A percentile compares a stretch with the other conserved stretches of the same genome.
These are phyloP conservation scores for Chamaetylas fuelleborni DNA, from an alignment of 2,113 vertebrate genomes.

Conservation along the genomic window DNA sequence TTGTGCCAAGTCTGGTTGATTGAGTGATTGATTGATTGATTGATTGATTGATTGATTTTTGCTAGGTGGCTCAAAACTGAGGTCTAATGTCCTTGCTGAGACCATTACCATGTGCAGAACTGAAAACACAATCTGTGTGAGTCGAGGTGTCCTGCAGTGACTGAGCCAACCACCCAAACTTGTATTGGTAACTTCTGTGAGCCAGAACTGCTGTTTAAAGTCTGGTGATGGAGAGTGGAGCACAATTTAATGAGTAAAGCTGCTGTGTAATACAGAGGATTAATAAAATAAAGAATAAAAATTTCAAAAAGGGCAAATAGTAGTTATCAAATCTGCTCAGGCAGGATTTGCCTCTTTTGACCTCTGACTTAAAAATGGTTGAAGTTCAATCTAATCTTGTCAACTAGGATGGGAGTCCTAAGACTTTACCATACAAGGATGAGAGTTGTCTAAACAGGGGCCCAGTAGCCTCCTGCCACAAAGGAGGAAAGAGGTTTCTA, in stretches of 20 bases:
- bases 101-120: not conserved
- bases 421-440: not conserved
- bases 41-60: not conserved
- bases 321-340: not conserved
- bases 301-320: not conserved
- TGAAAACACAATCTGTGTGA: not conserved
- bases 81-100: not conserved
- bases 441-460: not conserved
- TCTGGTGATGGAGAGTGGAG: not conserved
- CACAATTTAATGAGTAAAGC: not conserved
- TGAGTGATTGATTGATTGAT: not conserved
- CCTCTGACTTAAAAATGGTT: not conserved
- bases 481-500: not conserved
- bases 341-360: not conserved
- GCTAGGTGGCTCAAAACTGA: not conserved
- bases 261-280: not conserved
- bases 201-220: not conserved
- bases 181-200: not conserved
- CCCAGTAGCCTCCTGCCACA: not conserved
- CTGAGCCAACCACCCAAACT: not conserved
- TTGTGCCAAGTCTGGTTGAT: not conserved
- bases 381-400: not conserved
- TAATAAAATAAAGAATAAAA: not conserved
- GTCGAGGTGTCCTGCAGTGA: not conserved
- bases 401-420: not conserved